These are phyloP conservation scores for Nasua narica DNA, from an alignment of 2,797 vertebrate species.

Conservation along the genomic window DNA sequence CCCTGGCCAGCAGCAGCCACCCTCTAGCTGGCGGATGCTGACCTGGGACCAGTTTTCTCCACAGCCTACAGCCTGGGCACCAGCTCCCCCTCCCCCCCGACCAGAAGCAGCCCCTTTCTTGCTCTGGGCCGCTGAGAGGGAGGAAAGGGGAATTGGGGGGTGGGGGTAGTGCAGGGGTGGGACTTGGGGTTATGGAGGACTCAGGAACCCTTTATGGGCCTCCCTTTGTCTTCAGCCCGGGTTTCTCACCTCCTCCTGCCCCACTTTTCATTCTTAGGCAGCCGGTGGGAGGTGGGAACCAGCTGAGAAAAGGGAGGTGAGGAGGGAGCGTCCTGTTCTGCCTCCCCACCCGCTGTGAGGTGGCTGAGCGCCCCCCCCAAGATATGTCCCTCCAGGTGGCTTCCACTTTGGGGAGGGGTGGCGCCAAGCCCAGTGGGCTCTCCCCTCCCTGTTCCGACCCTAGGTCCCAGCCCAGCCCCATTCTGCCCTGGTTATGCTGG, in stretches of 20 bases:
- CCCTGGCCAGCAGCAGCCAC: background rate
- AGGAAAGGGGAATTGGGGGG: background rate
- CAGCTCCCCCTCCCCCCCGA: background rate
- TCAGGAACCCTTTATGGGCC: conserved; percentile 1
- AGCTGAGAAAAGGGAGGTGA: background rate
- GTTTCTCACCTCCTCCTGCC: conserved; percentile 66
- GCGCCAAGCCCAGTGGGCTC: background rate
- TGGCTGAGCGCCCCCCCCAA: background rate
- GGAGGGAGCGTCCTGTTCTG: background rate
- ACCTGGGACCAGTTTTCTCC: background rate
- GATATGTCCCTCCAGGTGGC: background rate
- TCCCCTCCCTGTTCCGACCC: background rate
- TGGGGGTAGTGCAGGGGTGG: background rate
- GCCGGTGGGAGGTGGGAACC: conserved; percentile 40
- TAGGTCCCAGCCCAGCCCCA: background rate
- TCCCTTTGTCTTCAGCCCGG: conserved; percentile 59
- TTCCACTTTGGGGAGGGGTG: conserved; percentile 17
- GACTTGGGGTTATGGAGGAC: background rate
- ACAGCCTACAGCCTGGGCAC: background rate
- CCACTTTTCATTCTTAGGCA: conserved; percentile 67
- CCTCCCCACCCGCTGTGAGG: background rate
- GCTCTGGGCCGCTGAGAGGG: background rate
- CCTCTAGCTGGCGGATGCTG: background rate
- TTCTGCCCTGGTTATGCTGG: background rate
- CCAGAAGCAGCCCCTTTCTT: background rate